Base-by-base conservation (phyloP, 2,888 invertebrate genomes). In the Osedax fenrisi region DNA sequence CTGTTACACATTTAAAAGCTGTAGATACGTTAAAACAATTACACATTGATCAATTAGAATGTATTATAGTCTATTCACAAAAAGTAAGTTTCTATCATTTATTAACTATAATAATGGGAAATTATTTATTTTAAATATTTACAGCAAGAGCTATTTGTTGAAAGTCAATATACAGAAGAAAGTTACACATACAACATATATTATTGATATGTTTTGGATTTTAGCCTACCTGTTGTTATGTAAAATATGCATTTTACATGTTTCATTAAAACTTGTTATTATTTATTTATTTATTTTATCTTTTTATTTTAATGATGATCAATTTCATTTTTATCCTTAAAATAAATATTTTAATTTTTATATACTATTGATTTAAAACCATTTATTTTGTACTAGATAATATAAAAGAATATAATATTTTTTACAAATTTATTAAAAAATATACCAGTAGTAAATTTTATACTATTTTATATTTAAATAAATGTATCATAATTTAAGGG, bases 21-120 rank as follows among this genome's bases (percentile, higher is more conserved):
- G 80, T 81, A 26, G 84, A 84, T 73, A 78, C 76, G n/a, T 78
- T 85, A 75, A 81, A 83, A 73, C 83, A 83, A 76, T 76, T 81
- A 10, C 84, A 84, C 72, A 62, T 74, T n/a, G 82, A 83, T 72
- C 94, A 95, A 83, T 87, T 91, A 82, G 92, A 94, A 79, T 92
- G 92, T 83, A 87, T 95, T 61, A 73, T 78, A n/a, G 81, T 81
- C 74, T 83, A 78, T 26, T 75, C 76, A 26, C 77, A 75, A 25
- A 75, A 72, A 77, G 79, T 79, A 22, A 62, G 77, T 24, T 23
- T 68, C n/a, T n/a, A n/a, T n/a, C n/a, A n/a, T n/a, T n/a, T n/a
- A n/a, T n/a, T n/a, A n/a, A n/a, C n/a, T n/a, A n/a, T n/a, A n/a
- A n/a, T n/a, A n/a, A n/a, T 26, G n/a, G 17, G 10, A 67, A 22